A percentile compares a stretch with the other conserved stretches of the same genome.
phyloP scores from a whole-genome alignment of 37 sponge, comb jelly and placozoan genomes.

The Mnemiopsis leidyi region DNA sequence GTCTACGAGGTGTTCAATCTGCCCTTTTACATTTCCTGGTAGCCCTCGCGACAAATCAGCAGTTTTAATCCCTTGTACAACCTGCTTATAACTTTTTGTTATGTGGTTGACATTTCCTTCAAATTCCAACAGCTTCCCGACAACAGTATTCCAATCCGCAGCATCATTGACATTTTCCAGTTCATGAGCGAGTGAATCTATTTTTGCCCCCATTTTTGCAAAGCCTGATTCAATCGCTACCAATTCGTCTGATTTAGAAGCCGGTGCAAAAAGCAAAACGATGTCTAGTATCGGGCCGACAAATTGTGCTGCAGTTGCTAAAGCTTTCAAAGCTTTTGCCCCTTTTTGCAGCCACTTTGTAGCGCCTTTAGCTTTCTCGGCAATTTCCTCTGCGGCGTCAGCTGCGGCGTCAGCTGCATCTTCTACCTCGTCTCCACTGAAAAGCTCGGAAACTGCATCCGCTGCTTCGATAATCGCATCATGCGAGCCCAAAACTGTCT shows the following conservation, averaged over 20 bases:
- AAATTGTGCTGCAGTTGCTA: background rate
- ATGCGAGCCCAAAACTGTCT: background rate
- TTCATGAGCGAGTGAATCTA: background rate
- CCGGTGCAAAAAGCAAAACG: background rate
- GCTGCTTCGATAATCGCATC: background rate
- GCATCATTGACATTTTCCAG: background rate
- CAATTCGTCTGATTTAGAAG: background rate
- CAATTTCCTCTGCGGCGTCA: background rate
- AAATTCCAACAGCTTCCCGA: background rate
- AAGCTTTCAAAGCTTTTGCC: background rate
- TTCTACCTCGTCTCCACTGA: background rate
- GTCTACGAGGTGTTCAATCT: background rate
- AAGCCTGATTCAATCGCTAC: background rate
- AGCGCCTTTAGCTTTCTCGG: slow-evolving; percentile 6
- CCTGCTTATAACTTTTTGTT: background rate
- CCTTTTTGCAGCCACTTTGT: background rate
- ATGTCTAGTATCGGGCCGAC: background rate
- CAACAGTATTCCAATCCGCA: background rate
- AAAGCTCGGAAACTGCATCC: background rate
- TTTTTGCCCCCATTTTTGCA: background rate
- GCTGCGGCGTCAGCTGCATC: background rate
- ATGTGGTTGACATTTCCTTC: background rate
- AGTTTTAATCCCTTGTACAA: background rate
- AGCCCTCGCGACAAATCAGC: background rate
- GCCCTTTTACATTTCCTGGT: background rate